Base-by-base conservation (phyloP, 2,113 vertebrate species). In the Cavia porcellus region DNA sequence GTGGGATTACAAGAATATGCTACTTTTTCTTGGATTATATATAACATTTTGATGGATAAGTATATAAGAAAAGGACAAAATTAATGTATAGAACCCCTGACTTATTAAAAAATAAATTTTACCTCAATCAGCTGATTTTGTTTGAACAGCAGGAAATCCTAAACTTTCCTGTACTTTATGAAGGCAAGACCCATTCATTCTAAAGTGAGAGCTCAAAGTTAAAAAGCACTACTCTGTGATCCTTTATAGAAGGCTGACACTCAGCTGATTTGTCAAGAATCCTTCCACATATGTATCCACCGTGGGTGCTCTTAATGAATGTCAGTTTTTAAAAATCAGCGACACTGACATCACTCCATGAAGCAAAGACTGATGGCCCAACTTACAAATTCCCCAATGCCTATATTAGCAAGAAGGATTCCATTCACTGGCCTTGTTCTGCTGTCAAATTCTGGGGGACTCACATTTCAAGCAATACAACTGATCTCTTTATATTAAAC, bases 401-500 rank as follows among this genome's bases (percentile, higher is more conserved):
- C 93, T 89, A 70, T 96, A 87, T 96, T 92, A 97, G 90, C 86
- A 92, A 94, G 68, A 91, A 98, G 74, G 80, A 96, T 97, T 96
- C 96, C 95, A 90, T 92, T 97, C 94, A 3, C 90, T 96, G 95
- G 96, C 92, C 96, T 98, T 97, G 95, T 95, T 96, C 96, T 96
- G 96, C 97, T 97, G 92, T 97, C 96, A 98, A 62, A 96, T 96
- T 98, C 96, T 84, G 86, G 97, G 91, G 95, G 89, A 95, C 96
- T 97, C 92, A 93, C 79, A 97, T 96, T 97, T 95, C 94, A 97
- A 92, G 97, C 92, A 90, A 96, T 95, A 95, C 79, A 96, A 97
- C 89, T 96, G 96, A 97, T 97, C 97, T 97, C 90, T 98, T 97
- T 92, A 98, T 98, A 98, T 98, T 97, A 97, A 98, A 98, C 97